Conservation (phyloP, 92 coral and sea anemone species). For the Zoanthus sociatus region DNA sequence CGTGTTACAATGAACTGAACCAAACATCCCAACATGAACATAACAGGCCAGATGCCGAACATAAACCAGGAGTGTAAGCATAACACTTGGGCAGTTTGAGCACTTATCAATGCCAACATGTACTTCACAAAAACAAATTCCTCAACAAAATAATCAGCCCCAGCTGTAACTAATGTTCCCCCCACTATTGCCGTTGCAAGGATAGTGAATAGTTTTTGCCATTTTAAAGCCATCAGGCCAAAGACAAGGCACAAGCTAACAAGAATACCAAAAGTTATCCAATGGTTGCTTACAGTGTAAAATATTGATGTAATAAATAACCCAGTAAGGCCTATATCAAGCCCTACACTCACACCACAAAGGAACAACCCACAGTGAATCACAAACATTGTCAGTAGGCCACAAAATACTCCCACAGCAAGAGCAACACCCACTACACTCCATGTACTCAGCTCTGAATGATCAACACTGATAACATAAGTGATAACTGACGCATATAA, state of each 20-base stretch:
- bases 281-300: constrained; percentile 66
- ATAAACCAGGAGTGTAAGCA: constrained; percentile 91
- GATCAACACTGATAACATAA: constrained; percentile 76
- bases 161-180: constrained; percentile 79
- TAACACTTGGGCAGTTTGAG: constrained; percentile 53
- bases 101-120: constrained; percentile 85
- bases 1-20: constrained; percentile 87
- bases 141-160: constrained; percentile 86
- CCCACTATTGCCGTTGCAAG: constrained; percentile 90
- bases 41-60: constrained; percentile 82
- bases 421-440: constrained; percentile 91
- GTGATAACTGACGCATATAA: constrained; percentile 87
- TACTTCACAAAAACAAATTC: constrained; percentile 74
- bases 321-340: constrained; percentile 78
- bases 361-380: constrained; percentile 90
- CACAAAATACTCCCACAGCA: constrained; percentile 93
- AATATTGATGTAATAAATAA: constrained; percentile 67
- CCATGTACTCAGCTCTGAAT: constrained; percentile 80
- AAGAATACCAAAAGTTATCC: constrained; percentile 92
- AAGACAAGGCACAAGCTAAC: constrained; percentile 80
- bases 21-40: constrained; percentile 80
- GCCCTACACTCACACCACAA: constrained; percentile 90
- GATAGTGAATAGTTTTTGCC: constrained; percentile 87
- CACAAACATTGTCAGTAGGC: constrained; percentile 87
- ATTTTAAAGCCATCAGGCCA: constrained; percentile 74